Conservation (phyloP, 2,888 invertebrate species). For the Mythimna pallens region DNA sequence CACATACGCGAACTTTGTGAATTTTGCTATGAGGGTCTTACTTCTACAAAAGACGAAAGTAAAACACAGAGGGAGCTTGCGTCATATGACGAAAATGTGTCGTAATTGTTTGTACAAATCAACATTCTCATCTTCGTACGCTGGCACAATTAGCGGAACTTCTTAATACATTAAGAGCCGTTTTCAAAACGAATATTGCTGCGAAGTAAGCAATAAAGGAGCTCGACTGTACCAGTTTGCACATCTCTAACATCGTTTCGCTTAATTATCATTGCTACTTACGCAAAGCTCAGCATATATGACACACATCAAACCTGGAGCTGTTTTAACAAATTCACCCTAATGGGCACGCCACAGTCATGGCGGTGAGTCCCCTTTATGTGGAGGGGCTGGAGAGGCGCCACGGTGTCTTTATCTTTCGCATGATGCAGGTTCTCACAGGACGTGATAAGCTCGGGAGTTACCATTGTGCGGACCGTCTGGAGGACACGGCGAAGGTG, state of each 20-base stretch:
- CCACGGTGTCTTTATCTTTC: no score
- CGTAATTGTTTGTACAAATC: slow-evolving; percentile 74
- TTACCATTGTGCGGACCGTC: no score
- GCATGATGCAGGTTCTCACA: no score
- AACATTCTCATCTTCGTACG: slow-evolving; percentile 62
- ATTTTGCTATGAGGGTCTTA: slow-evolving; percentile 49
- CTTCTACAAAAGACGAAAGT: slow-evolving; percentile 32
- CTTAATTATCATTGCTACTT: slow-evolving; percentile 87
- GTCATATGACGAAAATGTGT: slow-evolving; percentile 68
- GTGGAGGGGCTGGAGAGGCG: no score
- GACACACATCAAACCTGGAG: slow-evolving; percentile 65
- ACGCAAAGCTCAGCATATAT: slow-evolving; percentile 71
- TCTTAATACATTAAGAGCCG: slow-evolving; percentile 81
- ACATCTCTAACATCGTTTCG: slow-evolving; percentile 84
- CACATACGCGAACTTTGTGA: slow-evolving; percentile 57
- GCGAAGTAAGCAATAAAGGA: slow-evolving; percentile 85
- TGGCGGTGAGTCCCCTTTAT: no score
- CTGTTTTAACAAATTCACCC: slow-evolving; percentile 16
- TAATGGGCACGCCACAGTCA: background rate
- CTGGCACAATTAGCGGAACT: slow-evolving; percentile 80
- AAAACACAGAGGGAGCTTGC: slow-evolving; percentile 53
- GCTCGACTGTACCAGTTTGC: slow-evolving; percentile 84
- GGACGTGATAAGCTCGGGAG: no score
- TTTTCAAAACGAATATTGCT: slow-evolving; percentile 83
- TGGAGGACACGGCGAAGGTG: no score